These are phyloP conservation scores for Spinibarbus caldwelli DNA, from an alignment of 2,797 vertebrate species.

Conservation along the genomic window DNA sequence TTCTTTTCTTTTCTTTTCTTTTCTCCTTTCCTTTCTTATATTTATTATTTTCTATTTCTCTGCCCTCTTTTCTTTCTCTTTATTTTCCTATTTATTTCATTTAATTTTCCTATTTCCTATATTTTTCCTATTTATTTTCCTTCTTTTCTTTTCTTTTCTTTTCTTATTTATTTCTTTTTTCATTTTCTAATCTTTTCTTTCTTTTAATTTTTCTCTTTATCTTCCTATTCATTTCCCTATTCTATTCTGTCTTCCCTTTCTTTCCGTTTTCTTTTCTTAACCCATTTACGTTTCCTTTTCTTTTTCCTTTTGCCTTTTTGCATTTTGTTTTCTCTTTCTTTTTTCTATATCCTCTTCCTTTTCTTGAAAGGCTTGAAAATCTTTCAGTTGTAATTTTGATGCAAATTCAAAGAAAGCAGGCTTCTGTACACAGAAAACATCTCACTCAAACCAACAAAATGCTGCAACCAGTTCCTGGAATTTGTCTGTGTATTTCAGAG, in stretches of 20 bases:
- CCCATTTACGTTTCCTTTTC: neutral
- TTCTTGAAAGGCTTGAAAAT: neutral
- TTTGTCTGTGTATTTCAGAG: neutral
- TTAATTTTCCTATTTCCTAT: too few species aligned
- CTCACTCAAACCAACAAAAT: constrained; percentile 8
- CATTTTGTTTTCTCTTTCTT: neutral
- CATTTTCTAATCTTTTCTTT: neutral
- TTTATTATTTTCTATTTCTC: too few species aligned
- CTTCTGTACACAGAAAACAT: neutral
- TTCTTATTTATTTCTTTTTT: neutral
- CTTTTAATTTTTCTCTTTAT: neutral
- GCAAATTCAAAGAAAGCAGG: constrained; percentile 7
- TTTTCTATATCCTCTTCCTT: neutral
- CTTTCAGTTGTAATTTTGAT: neutral
- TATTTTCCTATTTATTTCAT: too few species aligned
- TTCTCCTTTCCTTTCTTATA: too few species aligned
- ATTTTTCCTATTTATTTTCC: too few species aligned
- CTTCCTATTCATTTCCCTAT: neutral
- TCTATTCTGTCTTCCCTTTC: neutral
- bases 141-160: too few species aligned
- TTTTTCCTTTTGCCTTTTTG: neutral
- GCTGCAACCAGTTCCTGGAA: neutral
- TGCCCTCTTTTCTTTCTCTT: too few species aligned
- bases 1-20: too few species aligned
- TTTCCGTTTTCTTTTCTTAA: neutral